These are phyloP conservation scores for Sinocyclocheilus grahami DNA, from an alignment of 2,113 vertebrate genomes.

Conservation along the genomic window DNA sequence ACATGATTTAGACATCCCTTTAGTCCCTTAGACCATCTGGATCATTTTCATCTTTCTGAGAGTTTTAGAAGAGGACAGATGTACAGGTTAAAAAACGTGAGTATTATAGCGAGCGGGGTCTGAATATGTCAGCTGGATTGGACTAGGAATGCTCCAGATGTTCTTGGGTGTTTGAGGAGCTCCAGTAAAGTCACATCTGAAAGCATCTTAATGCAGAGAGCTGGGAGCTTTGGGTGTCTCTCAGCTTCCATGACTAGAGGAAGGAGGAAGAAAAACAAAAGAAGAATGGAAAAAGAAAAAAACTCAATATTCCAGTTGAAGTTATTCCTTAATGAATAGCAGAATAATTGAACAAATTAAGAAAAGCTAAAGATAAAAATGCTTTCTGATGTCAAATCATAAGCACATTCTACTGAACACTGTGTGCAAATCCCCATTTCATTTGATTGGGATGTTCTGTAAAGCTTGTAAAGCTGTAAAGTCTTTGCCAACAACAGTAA, in stretches of 20 bases:
- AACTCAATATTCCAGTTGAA: constrained; percentile 23
- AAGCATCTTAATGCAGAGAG: constrained; percentile 40
- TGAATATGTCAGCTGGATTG: constrained; percentile 19
- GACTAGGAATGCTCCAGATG: constrained; percentile 58
- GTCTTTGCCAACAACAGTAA: neutral
- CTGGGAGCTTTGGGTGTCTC: constrained; percentile 55
- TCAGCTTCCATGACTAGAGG: constrained; percentile 40
- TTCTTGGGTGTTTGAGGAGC: constrained; percentile 47
- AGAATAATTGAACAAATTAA: neutral
- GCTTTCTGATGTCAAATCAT: neutral
- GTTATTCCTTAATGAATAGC: neutral
- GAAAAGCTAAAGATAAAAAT: neutral
- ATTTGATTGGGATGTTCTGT: neutral
- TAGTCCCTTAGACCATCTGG: constrained; percentile 3
- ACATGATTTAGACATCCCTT: constrained; percentile 44
- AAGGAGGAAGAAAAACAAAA: neutral
- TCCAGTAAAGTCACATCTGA: constrained; percentile 48
- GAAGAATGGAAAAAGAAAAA: neutral
- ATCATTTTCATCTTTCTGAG: constrained; percentile 10
- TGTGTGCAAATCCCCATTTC: neutral
- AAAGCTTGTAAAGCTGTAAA: neutral
- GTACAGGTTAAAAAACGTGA: constrained; percentile 26
- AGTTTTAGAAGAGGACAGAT: neutral
- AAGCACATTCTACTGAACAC: neutral
- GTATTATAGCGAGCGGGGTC: neutral